Evolutionary conservation across 2,888 invertebrate species (phyloP), one percentile per base, ranked within the genome.

Genomic region (Pheosia tremula): DNA sequence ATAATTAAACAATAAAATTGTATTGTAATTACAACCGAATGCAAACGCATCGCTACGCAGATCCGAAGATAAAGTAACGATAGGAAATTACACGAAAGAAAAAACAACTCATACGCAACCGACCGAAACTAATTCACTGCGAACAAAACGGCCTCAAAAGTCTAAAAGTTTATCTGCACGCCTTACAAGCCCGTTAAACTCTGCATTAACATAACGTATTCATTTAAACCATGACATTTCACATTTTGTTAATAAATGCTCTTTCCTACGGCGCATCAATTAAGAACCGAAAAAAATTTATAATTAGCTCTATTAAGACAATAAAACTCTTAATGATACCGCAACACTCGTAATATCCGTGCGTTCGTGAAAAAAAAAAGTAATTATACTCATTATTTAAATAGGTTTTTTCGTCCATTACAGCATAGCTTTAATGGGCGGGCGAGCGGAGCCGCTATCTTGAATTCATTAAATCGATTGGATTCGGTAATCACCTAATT

Each of bases 261-360:
- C 85, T 91, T 86, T 89, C 90, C 88, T 85, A 88, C 89, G 81
- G 87, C 86, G 90, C 91, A 88, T 93, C 93, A 92, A 93, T 93
- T 92, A 92, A 89, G 85, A 84, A 82, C 91, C 93, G 91, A 92
- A 92, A 93, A 91, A 93, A 93, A 93, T 91, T 86, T 91, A 91
- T 93, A 93, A 93, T 93, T 92, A 93, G 91, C 82, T 90, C 90
- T 91, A 93, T 93, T 92, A 93, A 93, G 91, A 93, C 93, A 93
- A 93, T 93, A 93, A 93, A 93, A 91, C 83, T 91, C 90, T 91
- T 93, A 92, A 93, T 93, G 93, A 93, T 91, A 90, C 92, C 89
- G 90, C 91, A 90, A 89, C 91, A 90, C 86, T 80, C 86, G 90
- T 91, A 89, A 90, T 90, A 88, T 90, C 89, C 89, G 90, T 91